A percentile compares a stretch with the other conserved stretches of the same genome.
phyloP scores from a whole-genome alignment of 2,113 vertebrate genomes.

The Hassar affinis region DNA sequence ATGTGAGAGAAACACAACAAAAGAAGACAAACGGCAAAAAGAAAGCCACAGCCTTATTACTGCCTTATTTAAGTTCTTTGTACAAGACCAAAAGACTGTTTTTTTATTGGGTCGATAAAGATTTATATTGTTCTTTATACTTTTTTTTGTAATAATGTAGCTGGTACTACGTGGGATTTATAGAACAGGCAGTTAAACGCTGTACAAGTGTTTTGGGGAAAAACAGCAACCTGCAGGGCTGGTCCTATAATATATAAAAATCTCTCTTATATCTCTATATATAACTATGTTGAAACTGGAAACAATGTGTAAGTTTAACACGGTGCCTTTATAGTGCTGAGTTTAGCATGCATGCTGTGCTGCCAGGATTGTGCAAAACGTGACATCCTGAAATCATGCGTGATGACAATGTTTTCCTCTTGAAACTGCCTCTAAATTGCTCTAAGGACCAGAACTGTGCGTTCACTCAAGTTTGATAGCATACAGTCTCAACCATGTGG shows the following conservation, averaged over 20 bases:
- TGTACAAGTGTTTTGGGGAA: constrained; percentile 68
- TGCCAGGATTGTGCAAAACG: constrained; percentile 63
- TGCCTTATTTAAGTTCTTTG: constrained; percentile 69
- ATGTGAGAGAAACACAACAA: constrained; percentile 74
- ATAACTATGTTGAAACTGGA: constrained; percentile 67
- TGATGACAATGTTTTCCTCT: constrained; percentile 83
- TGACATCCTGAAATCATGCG: constrained; percentile 57
- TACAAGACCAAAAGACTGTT: constrained; percentile 65
- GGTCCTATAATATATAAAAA: constrained; percentile 58
- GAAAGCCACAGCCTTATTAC: constrained; percentile 51
- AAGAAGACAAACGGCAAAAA: background rate
- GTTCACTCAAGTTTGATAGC: constrained; percentile 33
- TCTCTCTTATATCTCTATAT: constrained; percentile 19
- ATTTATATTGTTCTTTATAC: constrained; percentile 64
- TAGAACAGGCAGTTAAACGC: constrained; percentile 51
- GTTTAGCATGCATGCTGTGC: constrained; percentile 52
- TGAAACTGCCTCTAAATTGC: constrained; percentile 81
- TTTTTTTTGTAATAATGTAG: constrained; percentile 78
- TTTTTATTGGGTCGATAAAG: constrained; percentile 48
- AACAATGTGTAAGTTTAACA: constrained; percentile 68
- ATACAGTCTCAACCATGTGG: background rate
- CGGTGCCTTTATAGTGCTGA: constrained; percentile 68
- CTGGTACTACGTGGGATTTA: constrained; percentile 86
- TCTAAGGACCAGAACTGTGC: constrained; percentile 68
- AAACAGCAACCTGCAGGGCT: constrained; percentile 70